Conservation (phyloP, 2,888 invertebrate genomes). For the Mimas tiliae region DNA sequence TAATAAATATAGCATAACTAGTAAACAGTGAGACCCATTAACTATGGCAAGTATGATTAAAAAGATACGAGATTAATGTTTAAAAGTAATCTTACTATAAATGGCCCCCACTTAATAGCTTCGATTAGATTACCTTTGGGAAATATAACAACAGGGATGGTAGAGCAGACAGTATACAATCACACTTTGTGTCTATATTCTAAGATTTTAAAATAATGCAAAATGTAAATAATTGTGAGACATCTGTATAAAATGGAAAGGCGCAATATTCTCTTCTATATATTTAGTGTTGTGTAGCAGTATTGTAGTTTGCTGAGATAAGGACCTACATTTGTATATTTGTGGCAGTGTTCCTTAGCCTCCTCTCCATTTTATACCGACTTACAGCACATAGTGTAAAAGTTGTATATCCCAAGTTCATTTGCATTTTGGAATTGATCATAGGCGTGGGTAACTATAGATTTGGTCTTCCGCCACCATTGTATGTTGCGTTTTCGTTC, state of each 20-base stretch:
- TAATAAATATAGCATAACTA: slow-evolving; percentile 39
- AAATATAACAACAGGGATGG: not conserved
- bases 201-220: slow-evolving; percentile 18
- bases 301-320: not conserved
- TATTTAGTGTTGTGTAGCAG: slow-evolving; percentile 18
- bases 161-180: not conserved
- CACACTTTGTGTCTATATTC: slow-evolving; percentile 13
- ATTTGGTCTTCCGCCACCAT: slow-evolving; percentile 47
- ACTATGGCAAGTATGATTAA: slow-evolving; percentile 1
- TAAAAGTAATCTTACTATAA: slow-evolving; percentile 5
- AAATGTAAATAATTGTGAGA: slow-evolving; percentile 14
- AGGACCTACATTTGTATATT: slow-evolving; percentile 23
- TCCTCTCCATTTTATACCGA: slow-evolving; percentile 15
- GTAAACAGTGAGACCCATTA: slow-evolving; percentile 7
- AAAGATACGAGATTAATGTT: not conserved
- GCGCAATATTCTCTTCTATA: slow-evolving; percentile 2
- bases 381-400: slow-evolving; percentile 4
- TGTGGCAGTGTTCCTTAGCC: slow-evolving; percentile 17
- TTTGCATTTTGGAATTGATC: slow-evolving; percentile 23
- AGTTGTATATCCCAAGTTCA: not conserved
- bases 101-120: slow-evolving; percentile 11
- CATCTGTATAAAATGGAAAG: slow-evolving; percentile 19
- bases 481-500: slow-evolving; percentile 32
- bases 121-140: not conserved
- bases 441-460: slow-evolving; percentile 28